These are phyloP conservation scores for Thymelicus acteon DNA, from an alignment of 2,888 invertebrate species.

Conservation along the genomic window DNA sequence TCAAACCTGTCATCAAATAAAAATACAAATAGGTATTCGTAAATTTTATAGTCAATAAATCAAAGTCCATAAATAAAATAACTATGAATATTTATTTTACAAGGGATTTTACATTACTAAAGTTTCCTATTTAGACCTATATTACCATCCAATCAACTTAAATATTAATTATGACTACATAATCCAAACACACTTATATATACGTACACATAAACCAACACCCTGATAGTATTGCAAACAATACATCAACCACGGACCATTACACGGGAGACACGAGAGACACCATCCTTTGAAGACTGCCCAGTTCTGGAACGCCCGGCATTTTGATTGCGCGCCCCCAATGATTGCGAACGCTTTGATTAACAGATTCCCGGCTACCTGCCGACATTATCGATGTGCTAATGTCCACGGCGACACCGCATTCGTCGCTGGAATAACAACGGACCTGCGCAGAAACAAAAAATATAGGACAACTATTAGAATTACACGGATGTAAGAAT, in stretches of 20 bases:
- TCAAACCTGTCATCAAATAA: no score
- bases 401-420: constrained; percentile 10
- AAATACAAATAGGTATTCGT: no score
- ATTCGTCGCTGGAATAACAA: constrained; percentile 4
- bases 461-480: neutral
- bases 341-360: constrained; percentile 78
- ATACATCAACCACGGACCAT: constrained; percentile 29
- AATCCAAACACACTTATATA: neutral
- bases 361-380: constrained; percentile 70
- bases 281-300: constrained; percentile 58
- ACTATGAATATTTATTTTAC: no score
- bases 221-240: neutral
- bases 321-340: constrained; percentile 78
- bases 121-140: no score
- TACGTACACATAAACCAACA: neutral
- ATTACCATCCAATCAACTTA: neutral
- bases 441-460: no score
- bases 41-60: no score
- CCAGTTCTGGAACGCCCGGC: constrained; percentile 65
- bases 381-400: constrained; percentile 34
- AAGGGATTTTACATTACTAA: no score
- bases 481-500: no score
- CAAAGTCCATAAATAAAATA: no score
- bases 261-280: constrained; percentile 17
- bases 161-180: neutral